Base-by-base conservation (phyloP, 2,797 vertebrate species). In the Percopsis omiscomaycus region DNA sequence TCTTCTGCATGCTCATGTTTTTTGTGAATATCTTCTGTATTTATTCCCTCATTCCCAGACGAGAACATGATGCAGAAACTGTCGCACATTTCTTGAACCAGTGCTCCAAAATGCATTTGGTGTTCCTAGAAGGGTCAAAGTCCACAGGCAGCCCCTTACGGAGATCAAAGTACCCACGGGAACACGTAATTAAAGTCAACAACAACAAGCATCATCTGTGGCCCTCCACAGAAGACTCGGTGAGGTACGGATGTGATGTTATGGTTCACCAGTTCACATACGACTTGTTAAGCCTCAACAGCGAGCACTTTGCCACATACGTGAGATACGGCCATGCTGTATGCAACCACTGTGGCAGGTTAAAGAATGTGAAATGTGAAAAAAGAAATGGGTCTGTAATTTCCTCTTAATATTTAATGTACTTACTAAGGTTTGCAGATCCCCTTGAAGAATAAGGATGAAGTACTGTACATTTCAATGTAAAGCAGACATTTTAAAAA, bases 231-330 rank as follows among this genome's bases (percentile, higher is more conserved):
- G 12, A 42, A 4, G 77, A 74, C 6, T 14, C 2, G 22, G 60
- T 80, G 58, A 65, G 0, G 57, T 45, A 46, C 6, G 32, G 64
- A 70, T 80, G 70, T 0, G 4, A 83, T 3, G 71, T 68, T 0
- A 81, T 82, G 4, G 67, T 84, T 44, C 58, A 80, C 37, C 79
- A 81, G 73, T 80, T 86, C 56, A 79, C 73, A 37, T 81, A 77
- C 6, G 60, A 86, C 70, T 5, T 71, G 57, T 27, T 79, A 45
- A 78, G 74, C 64, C 82, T 87, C 74, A 86, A 77, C 79, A 79
- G 71, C 3, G 79, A 87, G 46, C 81, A 81, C 55, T 87, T 85
- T 0, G 69, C 80, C 64, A 81, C 81, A 0, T 86, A 84, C 11
- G 15, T 81, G 11, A 57, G 60, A 48, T 75, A 73, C 2, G 58